Evolutionary conservation across 2,797 vertebrate genomes (phyloP).

Genomic region (Paguma larvata): DNA sequence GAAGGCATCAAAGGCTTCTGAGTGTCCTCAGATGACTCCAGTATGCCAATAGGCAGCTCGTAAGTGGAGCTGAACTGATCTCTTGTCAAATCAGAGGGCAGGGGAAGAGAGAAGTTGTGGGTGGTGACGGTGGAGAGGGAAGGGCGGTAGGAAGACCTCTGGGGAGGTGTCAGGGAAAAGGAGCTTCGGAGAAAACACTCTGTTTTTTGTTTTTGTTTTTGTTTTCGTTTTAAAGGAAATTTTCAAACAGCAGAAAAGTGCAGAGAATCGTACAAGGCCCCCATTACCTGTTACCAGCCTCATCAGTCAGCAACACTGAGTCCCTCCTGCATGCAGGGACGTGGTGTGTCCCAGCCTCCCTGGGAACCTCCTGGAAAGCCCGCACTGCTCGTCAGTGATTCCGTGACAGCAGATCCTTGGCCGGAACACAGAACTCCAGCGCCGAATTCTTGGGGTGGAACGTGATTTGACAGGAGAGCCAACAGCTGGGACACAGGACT

Average conservation of each 20-base stretch:
- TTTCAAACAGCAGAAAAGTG: neutral
- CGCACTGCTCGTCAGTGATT: neutral
- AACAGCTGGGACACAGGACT: neutral
- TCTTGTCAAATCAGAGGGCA: neutral
- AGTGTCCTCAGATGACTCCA: neutral
- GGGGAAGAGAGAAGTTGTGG: neutral
- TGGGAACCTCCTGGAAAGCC: neutral
- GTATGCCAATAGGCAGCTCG: neutral
- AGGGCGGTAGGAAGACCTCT: neutral
- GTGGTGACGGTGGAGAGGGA: neutral
- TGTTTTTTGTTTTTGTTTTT: neutral
- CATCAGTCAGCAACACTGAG: neutral
- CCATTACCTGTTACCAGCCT: neutral
- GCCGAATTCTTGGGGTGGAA: neutral
- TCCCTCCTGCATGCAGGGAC: neutral
- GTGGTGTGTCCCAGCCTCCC: neutral
- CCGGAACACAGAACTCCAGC: neutral
- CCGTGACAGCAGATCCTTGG: neutral
- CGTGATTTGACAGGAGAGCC: neutral
- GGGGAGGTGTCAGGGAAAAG: neutral
- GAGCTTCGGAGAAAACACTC: neutral
- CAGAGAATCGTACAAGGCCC: neutral
- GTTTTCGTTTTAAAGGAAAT: neutral
- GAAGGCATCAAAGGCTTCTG: neutral
- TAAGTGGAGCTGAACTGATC: neutral